phyloP scores from a whole-genome alignment of 2,797 vertebrate species.

The Cossypha caffra region DNA sequence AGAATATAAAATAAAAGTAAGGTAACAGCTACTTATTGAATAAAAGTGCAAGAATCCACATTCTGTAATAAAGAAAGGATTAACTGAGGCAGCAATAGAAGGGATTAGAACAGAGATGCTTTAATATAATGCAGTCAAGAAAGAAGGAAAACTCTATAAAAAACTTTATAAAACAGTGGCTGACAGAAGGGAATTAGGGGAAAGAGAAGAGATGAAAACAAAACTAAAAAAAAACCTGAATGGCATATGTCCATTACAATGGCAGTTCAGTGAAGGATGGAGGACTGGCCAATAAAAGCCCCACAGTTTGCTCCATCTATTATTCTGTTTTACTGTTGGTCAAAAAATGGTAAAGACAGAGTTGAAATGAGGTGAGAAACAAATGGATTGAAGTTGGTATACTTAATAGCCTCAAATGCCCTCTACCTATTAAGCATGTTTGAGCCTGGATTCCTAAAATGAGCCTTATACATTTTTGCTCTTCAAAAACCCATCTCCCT shows the following conservation, averaged over 20 bases:
- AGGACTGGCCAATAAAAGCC: background rate
- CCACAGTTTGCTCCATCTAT: background rate
- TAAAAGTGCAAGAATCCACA: conserved; percentile 14
- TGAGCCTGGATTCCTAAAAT: background rate
- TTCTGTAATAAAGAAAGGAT: conserved; percentile 54
- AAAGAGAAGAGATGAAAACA: background rate
- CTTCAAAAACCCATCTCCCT: background rate
- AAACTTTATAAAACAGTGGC: background rate
- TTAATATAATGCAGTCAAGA: conserved; percentile 34
- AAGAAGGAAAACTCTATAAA: conserved; percentile 3
- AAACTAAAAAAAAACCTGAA: background rate
- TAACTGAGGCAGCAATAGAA: conserved; percentile 31
- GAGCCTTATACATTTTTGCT: background rate
- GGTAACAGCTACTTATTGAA: background rate
- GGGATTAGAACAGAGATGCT: conserved; percentile 45
- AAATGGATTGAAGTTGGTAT: background rate
- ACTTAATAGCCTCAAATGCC: background rate
- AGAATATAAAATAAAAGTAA: background rate
- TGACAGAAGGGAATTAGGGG: background rate
- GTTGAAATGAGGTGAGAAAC: background rate
- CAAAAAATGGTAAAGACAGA: background rate
- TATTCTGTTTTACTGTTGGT: background rate
- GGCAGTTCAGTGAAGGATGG: background rate
- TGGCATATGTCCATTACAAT: background rate
- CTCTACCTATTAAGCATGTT: background rate